These are phyloP conservation scores for Erebia ligea DNA, from an alignment of 2,888 invertebrate genomes.

Conservation along the genomic window DNA sequence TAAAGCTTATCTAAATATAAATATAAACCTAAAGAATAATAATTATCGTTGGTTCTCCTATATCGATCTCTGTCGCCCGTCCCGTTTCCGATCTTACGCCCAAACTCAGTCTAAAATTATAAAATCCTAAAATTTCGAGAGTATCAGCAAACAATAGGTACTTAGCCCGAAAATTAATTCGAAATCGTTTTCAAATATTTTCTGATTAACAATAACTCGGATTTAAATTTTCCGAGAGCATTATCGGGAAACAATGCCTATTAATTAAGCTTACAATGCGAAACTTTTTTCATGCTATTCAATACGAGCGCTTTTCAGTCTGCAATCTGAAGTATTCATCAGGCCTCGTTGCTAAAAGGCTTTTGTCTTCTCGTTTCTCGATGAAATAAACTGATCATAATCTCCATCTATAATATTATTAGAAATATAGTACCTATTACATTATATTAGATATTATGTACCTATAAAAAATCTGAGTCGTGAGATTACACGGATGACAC, in stretches of 20 bases:
- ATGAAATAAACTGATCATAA: background rate
- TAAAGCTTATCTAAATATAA: too few species aligned
- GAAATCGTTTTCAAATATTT: background rate
- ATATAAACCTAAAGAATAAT: too few species aligned
- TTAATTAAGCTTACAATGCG: constrained; percentile 10
- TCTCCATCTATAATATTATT: too few species aligned
- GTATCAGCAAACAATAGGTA: background rate
- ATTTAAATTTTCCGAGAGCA: background rate
- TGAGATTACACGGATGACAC: too few species aligned
- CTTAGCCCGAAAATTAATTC: background rate
- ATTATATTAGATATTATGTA: too few species aligned
- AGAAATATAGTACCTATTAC: too few species aligned
- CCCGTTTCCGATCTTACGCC: background rate
- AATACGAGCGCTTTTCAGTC: constrained; percentile 19
- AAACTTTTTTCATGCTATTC: constrained; percentile 15
- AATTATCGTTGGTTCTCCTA: background rate
- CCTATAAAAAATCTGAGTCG: too few species aligned
- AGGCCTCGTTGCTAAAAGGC: constrained; percentile 14
- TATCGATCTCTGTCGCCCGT: background rate
- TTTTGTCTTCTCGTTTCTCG: constrained; percentile 13
- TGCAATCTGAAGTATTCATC: constrained; percentile 19
- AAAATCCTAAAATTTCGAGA: background rate
- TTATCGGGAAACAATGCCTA: constrained; percentile 11
- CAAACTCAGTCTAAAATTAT: background rate
- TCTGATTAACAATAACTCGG: background rate